Conservation (phyloP, 2,888 invertebrate genomes). For the Plebejus melissa region DNA sequence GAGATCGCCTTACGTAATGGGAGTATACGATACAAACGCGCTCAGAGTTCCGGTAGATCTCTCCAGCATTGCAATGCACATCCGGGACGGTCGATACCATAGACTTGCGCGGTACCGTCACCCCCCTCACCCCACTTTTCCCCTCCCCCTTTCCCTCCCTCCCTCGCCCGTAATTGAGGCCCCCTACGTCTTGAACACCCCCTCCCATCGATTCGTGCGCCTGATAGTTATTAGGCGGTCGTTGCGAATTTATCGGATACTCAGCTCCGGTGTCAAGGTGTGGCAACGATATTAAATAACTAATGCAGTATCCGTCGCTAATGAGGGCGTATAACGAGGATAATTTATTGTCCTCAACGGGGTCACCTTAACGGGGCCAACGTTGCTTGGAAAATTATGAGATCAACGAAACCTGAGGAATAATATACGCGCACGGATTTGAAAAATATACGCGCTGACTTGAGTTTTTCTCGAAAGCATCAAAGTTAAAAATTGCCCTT, state of each 20-base stretch:
- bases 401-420: background rate
- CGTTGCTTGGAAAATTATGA: background rate
- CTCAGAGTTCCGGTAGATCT: conserved; percentile 58
- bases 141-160: conserved; percentile 53
- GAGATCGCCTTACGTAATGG: background rate
- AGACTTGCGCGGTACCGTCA: conserved; percentile 70
- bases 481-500: no score
- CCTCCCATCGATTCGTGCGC: conserved; percentile 69
- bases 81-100: conserved; percentile 75
- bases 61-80: conserved; percentile 69
- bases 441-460: background rate
- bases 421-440: background rate
- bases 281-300: conserved; percentile 23
- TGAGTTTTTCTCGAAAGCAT: background rate
- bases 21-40: conserved; percentile 40
- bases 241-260: conserved; percentile 38
- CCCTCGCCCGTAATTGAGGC: conserved; percentile 48
- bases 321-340: conserved; percentile 16
- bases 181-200: conserved; percentile 46
- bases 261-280: conserved; percentile 27
- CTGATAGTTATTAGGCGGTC: conserved; percentile 56
- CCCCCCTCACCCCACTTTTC: conserved; percentile 49
- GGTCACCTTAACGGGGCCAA: background rate
- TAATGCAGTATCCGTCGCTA: conserved; percentile 10
- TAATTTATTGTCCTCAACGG: background rate